Base-by-base conservation (phyloP, 2,888 invertebrate genomes). In the Macaria notata region DNA sequence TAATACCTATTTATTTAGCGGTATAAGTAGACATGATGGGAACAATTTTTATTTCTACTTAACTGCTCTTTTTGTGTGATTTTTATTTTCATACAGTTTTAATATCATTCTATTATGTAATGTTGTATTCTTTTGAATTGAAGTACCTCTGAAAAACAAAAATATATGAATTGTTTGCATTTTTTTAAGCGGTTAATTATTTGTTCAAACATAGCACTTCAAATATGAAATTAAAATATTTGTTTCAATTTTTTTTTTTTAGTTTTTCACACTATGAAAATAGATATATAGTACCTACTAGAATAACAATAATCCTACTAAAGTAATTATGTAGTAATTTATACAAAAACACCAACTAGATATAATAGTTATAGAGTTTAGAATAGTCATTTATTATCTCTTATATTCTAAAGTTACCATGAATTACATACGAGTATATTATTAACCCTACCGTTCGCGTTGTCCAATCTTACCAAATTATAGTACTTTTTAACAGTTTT, bases 291-390 rank as follows among this genome's bases (percentile, higher is more conserved):
- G 51, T 31, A 36, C 4, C 29, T n/a, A n/a, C n/a, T 54, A 59
- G 51, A 47, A 8, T 50, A 54, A 43, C 43, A 68, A 65, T 69
- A 74, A 74, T 80, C 78, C 79, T 82, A 78, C 77, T 62, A 71
- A 68, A 61, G 54, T 76, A 79, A 79, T 73, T 66, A 71, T 79
- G 43, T 84, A 78, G 72, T 76, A 68, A 77, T 74, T 74, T 75
- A 79, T 76, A 77, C 78, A 81, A 84, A 59, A 87, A 88, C 88
- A 88, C 88, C 88, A 88, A 88, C 76, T 87, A 87, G 83, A 69
- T 77, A 72, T 63, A 62, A 64, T 82, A 83, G 77, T 68, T 47
- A 60, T 76, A 81, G 57, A 62, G 68, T 70, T 70, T 63, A n/a
- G 4, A 0, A 41, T 77, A 75, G 67, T 66, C 66, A 71, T 67